Conservation (phyloP, 2,888 invertebrate species). For the Acanthacorydalis orientalis region DNA sequence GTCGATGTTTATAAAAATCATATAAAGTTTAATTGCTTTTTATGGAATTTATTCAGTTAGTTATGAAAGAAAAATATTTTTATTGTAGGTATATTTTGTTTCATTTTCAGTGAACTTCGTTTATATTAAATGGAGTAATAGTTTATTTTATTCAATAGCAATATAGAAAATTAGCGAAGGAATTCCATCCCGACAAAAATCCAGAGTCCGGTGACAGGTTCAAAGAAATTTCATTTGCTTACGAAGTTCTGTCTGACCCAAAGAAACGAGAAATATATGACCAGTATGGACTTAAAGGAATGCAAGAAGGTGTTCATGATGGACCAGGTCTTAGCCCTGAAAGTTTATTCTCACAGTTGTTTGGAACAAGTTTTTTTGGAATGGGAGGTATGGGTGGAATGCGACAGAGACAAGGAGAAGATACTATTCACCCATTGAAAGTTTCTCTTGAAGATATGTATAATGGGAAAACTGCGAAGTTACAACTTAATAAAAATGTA, state of each 20-base stretch:
- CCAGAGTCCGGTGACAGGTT: slow-evolving; percentile 81
- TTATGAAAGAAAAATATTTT: background rate
- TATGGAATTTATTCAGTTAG: background rate
- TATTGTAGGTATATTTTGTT: background rate
- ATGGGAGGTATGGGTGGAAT: slow-evolving; percentile 34
- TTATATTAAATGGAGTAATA: background rate
- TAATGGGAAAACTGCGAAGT: slow-evolving; percentile 69
- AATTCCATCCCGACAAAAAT: slow-evolving; percentile 88
- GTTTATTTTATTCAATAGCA: slow-evolving; percentile 40
- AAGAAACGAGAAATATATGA: slow-evolving; percentile 78
- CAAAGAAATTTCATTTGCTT: slow-evolving; percentile 90
- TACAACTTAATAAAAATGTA: slow-evolving; percentile 68
- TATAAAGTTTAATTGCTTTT: too few species aligned
- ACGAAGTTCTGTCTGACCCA: slow-evolving; percentile 80
- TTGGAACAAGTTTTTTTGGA: slow-evolving; percentile 50
- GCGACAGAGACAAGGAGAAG: slow-evolving; percentile 51
- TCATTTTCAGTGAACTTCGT: background rate
- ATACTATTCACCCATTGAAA: slow-evolving; percentile 67
- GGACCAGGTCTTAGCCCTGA: slow-evolving; percentile 37
- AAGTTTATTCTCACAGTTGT: slow-evolving; percentile 50
- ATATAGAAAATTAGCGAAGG: slow-evolving; percentile 81
- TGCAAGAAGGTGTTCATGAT: slow-evolving; percentile 60
- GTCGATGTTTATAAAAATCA: too few species aligned
- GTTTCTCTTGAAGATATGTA: slow-evolving; percentile 84
- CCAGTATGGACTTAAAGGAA: slow-evolving; percentile 68